Evolutionary conservation across 2,113 vertebrate genomes (phyloP).

Genomic region (Gorilla gorilla): DNA sequence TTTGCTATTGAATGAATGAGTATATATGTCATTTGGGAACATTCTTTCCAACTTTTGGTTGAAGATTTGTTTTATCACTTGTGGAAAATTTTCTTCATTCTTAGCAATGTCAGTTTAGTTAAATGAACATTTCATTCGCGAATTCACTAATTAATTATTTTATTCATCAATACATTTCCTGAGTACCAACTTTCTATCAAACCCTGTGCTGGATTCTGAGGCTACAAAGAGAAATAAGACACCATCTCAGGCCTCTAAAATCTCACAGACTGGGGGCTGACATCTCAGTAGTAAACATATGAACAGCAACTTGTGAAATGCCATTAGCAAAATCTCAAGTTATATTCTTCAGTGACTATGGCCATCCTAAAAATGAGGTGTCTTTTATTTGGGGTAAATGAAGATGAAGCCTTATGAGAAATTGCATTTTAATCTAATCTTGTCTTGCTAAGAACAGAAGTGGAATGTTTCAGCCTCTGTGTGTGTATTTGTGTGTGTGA

Average conservation of each 20-base stretch:
- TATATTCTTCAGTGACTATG: neutral
- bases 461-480: neutral
- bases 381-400: conserved; percentile 32
- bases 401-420: neutral
- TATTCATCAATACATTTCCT: neutral
- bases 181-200: conserved; percentile 4
- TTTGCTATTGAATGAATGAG: conserved; percentile 6
- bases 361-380: neutral
- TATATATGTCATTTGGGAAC: neutral
- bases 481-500: neutral
- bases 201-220: neutral
- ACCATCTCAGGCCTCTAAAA: neutral
- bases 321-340: conserved; percentile 12
- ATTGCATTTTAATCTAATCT: conserved; percentile 32
- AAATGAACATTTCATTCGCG: neutral
- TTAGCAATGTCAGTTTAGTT: neutral
- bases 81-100: neutral
- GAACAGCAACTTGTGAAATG: conserved; percentile 10
- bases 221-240: conserved; percentile 2
- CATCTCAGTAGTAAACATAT: conserved; percentile 6
- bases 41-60: conserved; percentile 27
- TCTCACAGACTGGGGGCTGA: neutral
- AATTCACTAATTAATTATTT: conserved; percentile 26
- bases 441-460: conserved; percentile 36
- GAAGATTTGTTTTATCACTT: neutral